Evolutionary conservation across 2,888 invertebrate genomes (phyloP).

Genomic region (Mystacides longicornis): DNA sequence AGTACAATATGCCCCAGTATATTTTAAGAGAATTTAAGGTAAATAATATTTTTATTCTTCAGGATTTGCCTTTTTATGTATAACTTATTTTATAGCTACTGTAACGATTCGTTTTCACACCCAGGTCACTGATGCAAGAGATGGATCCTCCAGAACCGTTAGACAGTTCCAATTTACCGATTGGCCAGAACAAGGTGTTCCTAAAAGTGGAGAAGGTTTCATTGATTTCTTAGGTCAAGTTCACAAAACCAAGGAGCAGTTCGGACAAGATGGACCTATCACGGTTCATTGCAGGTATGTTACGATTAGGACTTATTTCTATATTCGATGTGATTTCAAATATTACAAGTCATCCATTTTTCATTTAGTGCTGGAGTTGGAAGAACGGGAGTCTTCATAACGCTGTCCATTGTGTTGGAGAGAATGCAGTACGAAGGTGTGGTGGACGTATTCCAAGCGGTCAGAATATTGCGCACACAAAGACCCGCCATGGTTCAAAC

Average conservation of each 20-base stretch:
- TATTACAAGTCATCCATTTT: background rate
- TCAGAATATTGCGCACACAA: constrained; percentile 95
- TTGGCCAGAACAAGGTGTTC: constrained; percentile 95
- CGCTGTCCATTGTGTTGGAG: constrained; percentile 94
- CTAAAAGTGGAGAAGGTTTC: constrained; percentile 96
- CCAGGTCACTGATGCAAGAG: constrained; percentile 90
- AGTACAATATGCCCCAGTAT: constrained; percentile 99
- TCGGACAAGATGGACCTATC: constrained; percentile 98
- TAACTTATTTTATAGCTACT: background rate
- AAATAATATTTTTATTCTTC: constrained; percentile 14
- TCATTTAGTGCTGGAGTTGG: constrained; percentile 89
- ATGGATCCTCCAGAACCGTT: constrained; percentile 91
- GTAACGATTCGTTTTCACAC: background rate
- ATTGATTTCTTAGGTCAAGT: constrained; percentile 99
- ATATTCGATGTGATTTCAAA: background rate
- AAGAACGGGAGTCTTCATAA: constrained; percentile 96
- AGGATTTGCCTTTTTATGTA: background rate
- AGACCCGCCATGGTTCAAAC: constrained; percentile 99
- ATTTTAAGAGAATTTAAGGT: constrained; percentile 96
- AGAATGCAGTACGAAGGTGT: constrained; percentile 99
- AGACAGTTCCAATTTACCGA: constrained; percentile 95
- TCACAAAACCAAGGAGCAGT: constrained; percentile 99
- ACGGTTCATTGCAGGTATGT: constrained; percentile 90
- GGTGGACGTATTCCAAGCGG: constrained; percentile 98
- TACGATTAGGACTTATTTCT: background rate